phyloP scores from a whole-genome alignment of 2,888 invertebrate genomes.

The Ypsolopha scabrella region DNA sequence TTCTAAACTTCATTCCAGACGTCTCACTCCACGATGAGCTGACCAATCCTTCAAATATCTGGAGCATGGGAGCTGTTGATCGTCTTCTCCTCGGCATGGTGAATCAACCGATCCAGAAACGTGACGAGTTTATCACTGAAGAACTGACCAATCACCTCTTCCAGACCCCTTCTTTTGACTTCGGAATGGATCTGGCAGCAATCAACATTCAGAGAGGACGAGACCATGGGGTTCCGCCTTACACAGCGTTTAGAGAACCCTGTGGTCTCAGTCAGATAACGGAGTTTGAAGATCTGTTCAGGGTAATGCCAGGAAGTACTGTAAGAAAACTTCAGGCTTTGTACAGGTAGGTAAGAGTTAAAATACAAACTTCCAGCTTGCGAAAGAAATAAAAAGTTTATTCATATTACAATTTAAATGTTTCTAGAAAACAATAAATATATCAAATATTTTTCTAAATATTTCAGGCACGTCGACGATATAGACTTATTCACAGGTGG shows the following conservation, averaged over 20 bases:
- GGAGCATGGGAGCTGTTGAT: conserved; percentile 84
- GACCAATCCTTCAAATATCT: conserved; percentile 76
- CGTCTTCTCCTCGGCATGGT: conserved; percentile 81
- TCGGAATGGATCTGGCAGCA: conserved; percentile 89
- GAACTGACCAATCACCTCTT: conserved; percentile 88
- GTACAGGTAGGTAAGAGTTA: conserved; percentile 62
- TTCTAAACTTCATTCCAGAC: conserved; percentile 56
- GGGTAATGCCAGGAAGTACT: conserved; percentile 74
- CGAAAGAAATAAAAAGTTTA: neutral
- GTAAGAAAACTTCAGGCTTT: conserved; percentile 72
- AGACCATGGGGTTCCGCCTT: conserved; percentile 88
- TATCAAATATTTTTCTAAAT: neutral
- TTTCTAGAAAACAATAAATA: neutral
- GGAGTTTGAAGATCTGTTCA: conserved; percentile 78
- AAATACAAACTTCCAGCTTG: neutral
- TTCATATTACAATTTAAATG: too few species aligned
- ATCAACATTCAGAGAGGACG: conserved; percentile 88
- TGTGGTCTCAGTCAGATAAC: conserved; percentile 78
- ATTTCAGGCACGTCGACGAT: conserved; percentile 77
- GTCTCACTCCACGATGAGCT: conserved; percentile 85
- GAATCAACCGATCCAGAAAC: conserved; percentile 80
- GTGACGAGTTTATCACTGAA: conserved; percentile 85
- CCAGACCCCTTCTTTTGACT: conserved; percentile 76
- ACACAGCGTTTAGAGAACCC: conserved; percentile 83
- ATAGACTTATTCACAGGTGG: conserved; percentile 89